Base-by-base conservation (phyloP, 1,140 invertebrate genomes). In the Pogonognathellus flavescens region DNA sequence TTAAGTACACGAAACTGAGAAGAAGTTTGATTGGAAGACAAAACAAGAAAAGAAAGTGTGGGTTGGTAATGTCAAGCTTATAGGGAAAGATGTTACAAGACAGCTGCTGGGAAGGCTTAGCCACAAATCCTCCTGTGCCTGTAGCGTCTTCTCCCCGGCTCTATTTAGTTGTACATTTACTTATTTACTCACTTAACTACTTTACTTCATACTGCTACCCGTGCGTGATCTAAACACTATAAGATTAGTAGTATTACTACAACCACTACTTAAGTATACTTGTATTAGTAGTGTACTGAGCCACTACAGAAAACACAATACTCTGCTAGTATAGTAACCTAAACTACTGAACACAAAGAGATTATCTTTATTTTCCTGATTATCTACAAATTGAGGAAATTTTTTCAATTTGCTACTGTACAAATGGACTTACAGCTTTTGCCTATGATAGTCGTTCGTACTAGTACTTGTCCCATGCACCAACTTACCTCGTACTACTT, bases 341-440 rank as follows among this genome's bases (percentile, higher is more conserved):
- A 66, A 31, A 66, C 62, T 66, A 20, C 14, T 25, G 62, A 22
- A 66, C 62, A 66, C 62, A 66, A 66, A 25, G 70, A 76, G 70
- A 76, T 76, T 76, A 76, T 76, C 70, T 76, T 31, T 41, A 76
- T 76, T 76, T 76, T 31, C 70, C 41, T 76, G 70, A 76, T 76
- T 76, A 76, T 76, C 70, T 50, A 76, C 41, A 76, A 76, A 76
- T 49, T 76, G 70, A 31, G 70, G 70, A 76, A 76, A 76, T 76
- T 76, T 76, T 76, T 76, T 76, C 70, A 76, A 76, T 76, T 76
- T 76, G 70, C 41, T 72, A 25, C 22, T 66, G 62, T 25, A 66
- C 62, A 25, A 66, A 25, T 2, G 62, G 62, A 25, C 62, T 31
- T 66, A 22, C 20, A 66, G 62, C 31, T 41, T 41, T 10, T 16